Evolutionary conservation across 2,113 vertebrate species (phyloP).

Genomic region (Pipa parva): DNA sequence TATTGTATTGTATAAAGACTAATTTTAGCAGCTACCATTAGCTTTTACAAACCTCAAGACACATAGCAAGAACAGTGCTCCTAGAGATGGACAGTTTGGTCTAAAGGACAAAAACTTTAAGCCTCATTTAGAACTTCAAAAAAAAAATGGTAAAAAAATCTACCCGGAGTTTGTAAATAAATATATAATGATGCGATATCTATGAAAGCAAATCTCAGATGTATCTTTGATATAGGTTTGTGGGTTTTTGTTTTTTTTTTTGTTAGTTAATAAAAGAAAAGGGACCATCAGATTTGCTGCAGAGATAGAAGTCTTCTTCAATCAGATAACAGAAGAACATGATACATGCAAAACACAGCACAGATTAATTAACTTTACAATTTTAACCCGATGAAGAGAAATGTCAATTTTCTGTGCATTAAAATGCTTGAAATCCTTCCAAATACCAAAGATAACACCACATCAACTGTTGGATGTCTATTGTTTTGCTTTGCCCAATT

Average conservation of each 20-base stretch:
- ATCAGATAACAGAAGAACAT: conserved; percentile 34
- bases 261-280: conserved; percentile 21
- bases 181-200: too few species aligned
- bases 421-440: conserved; percentile 32
- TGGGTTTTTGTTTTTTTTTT: too few species aligned
- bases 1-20: too few species aligned
- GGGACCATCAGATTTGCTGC: conserved; percentile 33
- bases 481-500: conserved; percentile 47
- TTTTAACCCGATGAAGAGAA: conserved; percentile 38
- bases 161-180: too few species aligned
- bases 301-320: conserved; percentile 34
- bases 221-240: conserved; percentile 25
- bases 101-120: too few species aligned
- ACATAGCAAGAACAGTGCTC: too few species aligned
- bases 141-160: too few species aligned
- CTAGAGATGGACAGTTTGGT: too few species aligned
- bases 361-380: conserved; percentile 35
- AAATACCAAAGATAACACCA: conserved; percentile 33
- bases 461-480: conserved; percentile 33
- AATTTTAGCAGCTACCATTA: too few species aligned
- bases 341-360: conserved; percentile 36
- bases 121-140: too few species aligned
- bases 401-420: conserved; percentile 35
- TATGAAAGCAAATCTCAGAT: conserved; percentile 22
- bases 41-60: too few species aligned